A percentile compares a stretch with the other conserved stretches of the same genome.
These are phyloP conservation scores for Parotocinclus haroldoi DNA, from an alignment of 2,797 vertebrate species.

Conservation along the genomic window DNA sequence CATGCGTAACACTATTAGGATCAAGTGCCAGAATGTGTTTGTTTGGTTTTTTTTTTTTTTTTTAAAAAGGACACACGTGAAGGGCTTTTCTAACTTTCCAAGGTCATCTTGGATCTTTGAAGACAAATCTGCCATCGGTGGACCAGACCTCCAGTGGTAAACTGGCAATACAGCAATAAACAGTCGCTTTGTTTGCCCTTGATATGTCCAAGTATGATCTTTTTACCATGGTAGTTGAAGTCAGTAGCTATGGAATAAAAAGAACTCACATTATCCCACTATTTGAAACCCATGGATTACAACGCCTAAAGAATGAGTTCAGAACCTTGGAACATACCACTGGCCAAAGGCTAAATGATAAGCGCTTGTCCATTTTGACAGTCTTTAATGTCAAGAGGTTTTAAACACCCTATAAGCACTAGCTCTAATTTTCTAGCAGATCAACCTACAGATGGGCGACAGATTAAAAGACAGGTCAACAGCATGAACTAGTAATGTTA, in stretches of 20 bases:
- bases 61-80: conserved; percentile 44
- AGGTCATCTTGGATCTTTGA: conserved; percentile 62
- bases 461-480: no score
- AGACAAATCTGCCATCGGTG: conserved; percentile 52
- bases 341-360: conserved; percentile 19
- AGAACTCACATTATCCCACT: conserved; percentile 34
- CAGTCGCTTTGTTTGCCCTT: conserved; percentile 71
- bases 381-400: no score
- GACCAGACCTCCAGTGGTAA: conserved; percentile 64
- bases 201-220: conserved; percentile 55
- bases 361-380: no score
- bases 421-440: not conserved
- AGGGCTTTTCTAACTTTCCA: conserved; percentile 75
- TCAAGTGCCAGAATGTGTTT: conserved; percentile 28
- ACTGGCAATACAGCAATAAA: conserved; percentile 78
- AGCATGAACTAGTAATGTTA: no score
- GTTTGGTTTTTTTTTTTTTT: no score
- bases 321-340: conserved; percentile 67
- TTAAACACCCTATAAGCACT: no score
- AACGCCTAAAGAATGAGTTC: conserved; percentile 59
- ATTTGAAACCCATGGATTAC: conserved; percentile 50
- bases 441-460: not conserved
- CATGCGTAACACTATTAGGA: conserved; percentile 23
- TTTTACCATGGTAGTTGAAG: conserved; percentile 10
- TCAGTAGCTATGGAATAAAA: conserved; percentile 16